Evolutionary conservation across 2,113 vertebrate species (phyloP), one percentile per base, ranked within the genome.

Genomic region (Leptocoma aspasia): DNA sequence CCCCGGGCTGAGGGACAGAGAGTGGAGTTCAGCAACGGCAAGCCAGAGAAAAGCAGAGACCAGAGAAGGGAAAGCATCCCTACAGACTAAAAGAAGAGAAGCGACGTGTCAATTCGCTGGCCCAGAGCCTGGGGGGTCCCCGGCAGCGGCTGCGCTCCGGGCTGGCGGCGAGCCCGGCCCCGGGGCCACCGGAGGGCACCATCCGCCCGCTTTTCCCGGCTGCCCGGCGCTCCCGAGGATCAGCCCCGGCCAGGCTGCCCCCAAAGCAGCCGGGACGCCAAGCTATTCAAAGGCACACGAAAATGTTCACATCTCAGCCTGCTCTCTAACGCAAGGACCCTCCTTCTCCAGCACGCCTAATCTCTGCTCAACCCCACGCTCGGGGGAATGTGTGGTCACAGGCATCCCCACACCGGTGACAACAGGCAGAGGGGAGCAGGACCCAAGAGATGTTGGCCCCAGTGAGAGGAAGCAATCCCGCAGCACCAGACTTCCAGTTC

Each of bases 161-260:
- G 47, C 21, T 4, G 57, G 23, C 15, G 35, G 63, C 11, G 20
- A 79, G 37, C 44, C 19, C 11, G 41, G 76, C 4, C 6, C 47
- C 66, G 47, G 72, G 37, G 72, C 95, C 94, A 37, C 96, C 42
- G 94, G 96, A 89, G 95, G 97, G 94, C 94, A 91, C 94, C 89
- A 73, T 91, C 94, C 72, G 3, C 92, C 84, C 63, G 60, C 86
- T 37, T 72, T 76, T 30, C 41, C 60, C 22, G 33, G 24, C 71
- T 76, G 47, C 53, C 3, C 3, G 57, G 8, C 26, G 56, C 52
- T 7, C 15, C 56, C 16, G 37, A 5, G n/a, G 13, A 42, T 15
- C 47, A 6, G 57, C 57, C 47, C 39, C 35, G 6, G 28, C 61
- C 7, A 37, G 8, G 18, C 70, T 13, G 66, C 7, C 9, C 35